Percentiles rank a stretch among this genome's conserved stretches.
Conservation (phyloP, 2,113 vertebrate genomes). For the Petromus typicus region DNA sequence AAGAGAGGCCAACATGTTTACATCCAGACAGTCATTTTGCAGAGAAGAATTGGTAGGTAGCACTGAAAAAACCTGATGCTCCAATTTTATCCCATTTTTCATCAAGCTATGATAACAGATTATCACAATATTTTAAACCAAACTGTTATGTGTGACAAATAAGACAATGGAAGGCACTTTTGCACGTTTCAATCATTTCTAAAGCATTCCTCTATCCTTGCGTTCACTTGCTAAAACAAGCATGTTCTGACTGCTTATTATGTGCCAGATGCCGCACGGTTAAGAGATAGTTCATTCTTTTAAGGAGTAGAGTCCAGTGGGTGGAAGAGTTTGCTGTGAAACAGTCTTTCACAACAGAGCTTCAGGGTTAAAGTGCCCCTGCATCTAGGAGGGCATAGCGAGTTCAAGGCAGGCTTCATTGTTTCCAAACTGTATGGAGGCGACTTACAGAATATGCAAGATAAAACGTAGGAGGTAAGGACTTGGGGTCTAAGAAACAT, state of each 20-base stretch:
- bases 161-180: slow-evolving; percentile 18
- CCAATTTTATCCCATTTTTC: slow-evolving; percentile 55
- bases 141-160: slow-evolving; percentile 59
- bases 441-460: background rate
- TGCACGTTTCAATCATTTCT: slow-evolving; percentile 45
- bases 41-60: slow-evolving; percentile 48
- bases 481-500: background rate
- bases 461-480: background rate
- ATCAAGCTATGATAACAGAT: slow-evolving; percentile 58
- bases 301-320: background rate
- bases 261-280: background rate
- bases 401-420: background rate
- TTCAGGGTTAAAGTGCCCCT: background rate
- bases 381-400: background rate
- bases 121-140: slow-evolving; percentile 73
- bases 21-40: slow-evolving; percentile 34
- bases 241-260: slow-evolving; percentile 6
- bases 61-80: slow-evolving; percentile 47
- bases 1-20: slow-evolving; percentile 11
- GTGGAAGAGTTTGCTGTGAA: background rate
- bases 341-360: background rate
- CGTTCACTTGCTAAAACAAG: slow-evolving; percentile 21
- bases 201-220: background rate
- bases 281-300: background rate
- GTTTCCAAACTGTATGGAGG: background rate